Evolutionary conservation across 1,140 invertebrate genomes (phyloP), one percentile per base, ranked within the genome.

Genomic region (Caenorhabditis latens): DNA sequence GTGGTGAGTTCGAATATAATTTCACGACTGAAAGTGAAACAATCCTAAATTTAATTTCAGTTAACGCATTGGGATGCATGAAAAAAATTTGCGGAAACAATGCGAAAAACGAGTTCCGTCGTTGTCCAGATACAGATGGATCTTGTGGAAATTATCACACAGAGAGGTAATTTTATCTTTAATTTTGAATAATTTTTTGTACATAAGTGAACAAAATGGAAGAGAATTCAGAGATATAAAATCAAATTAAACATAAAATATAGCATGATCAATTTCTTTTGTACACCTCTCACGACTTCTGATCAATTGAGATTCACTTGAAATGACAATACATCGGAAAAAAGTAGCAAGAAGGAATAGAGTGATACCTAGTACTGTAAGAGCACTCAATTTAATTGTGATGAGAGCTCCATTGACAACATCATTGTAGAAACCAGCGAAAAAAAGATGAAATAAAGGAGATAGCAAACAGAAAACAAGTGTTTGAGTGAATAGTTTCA

Each of bases 121-220:
- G 58, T 11, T 89, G 88, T 48, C 88, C 88, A 13, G 86, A 85
- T 57, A 79, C 83, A 16, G 88, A 89, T 88, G 88, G 88, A 32
- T 71, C 86, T 0, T 89, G 88, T 71, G 88, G 88, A 21, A 85
- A 85, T 24, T 89, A 63, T 63, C 75, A 85, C 16, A 82, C 83
- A 24, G 63, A 75, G n/a, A 85, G 88, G 88, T 89, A 61, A 65
- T 11, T 46, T 43, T 50, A 55, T 53, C 6, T 65, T 88, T 32
- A 19, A 4, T 48, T 21, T 21, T 32, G 32, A 32, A 32, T 32
- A 0, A 32, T 1, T 32, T 32, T 32, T 32, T 32, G 32, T 32
- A 32, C 32, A 32, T 32, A 32, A 32, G 32, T 32, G 32, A 32
- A 48, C 42, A 43, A 50, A 57, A 11, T 57, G 24, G 46, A 19